Percentiles rank a stretch among this genome's conserved stretches.
Evolutionary conservation across 2,888 invertebrate species (phyloP).

Genomic region (Mimas tiliae): DNA sequence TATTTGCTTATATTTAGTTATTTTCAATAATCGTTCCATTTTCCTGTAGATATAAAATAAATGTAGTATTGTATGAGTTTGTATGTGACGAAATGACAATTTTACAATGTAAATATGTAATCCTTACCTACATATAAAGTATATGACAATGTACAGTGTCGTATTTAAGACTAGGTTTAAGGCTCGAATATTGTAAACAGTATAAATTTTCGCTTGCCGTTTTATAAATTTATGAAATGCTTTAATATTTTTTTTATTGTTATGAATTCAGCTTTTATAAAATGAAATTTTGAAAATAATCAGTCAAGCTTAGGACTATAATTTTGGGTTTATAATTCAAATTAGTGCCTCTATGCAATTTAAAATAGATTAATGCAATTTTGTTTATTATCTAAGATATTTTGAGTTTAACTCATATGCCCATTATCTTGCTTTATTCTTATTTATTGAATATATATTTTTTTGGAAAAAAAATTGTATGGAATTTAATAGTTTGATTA

Average conservation of each 20-base stretch:
- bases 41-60: slow-evolving; percentile 31
- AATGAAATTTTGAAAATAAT: slow-evolving; percentile 8
- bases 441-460: slow-evolving; percentile 58
- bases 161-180: slow-evolving; percentile 33
- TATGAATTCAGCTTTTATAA: slow-evolving; percentile 35
- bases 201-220: slow-evolving; percentile 65
- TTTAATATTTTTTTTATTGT: slow-evolving; percentile 32
- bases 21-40: slow-evolving; percentile 23
- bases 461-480: slow-evolving; percentile 34
- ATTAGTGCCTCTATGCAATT: slow-evolving; percentile 34
- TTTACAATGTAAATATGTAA: slow-evolving; percentile 52
- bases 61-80: slow-evolving; percentile 14
- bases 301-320: slow-evolving; percentile 31
- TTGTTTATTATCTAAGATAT: slow-evolving; percentile 42
- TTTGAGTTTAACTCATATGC: slow-evolving; percentile 78
- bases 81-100: slow-evolving; percentile 49
- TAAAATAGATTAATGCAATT: slow-evolving; percentile 34
- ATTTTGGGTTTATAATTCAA: slow-evolving; percentile 29
- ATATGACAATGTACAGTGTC: slow-evolving; percentile 56
- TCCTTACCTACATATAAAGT: slow-evolving; percentile 44
- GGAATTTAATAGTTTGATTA: slow-evolving; percentile 35
- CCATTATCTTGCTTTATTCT: slow-evolving; percentile 70
- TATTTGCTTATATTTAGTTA: slow-evolving; percentile 3
- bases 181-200: slow-evolving; percentile 56
- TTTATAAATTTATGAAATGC: slow-evolving; percentile 37